A percentile compares a stretch with the other conserved stretches of the same genome.
Evolutionary conservation across 2,113 vertebrate genomes (phyloP).

Genomic region (Seriola dumerili): DNA sequence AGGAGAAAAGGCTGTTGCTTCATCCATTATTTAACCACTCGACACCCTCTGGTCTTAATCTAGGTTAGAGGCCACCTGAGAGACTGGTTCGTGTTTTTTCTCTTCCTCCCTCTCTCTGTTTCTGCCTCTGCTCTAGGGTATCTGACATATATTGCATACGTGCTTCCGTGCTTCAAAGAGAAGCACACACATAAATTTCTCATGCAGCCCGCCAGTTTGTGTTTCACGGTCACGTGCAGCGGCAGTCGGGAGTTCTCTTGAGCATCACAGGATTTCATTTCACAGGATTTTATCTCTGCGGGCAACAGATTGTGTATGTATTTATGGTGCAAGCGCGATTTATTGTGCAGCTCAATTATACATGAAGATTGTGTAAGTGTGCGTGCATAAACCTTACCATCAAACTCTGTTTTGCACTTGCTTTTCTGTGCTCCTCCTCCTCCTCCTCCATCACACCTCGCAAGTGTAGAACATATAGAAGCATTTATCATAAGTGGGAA

Average conservation of each 20-base stretch:
- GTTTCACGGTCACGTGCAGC: slow-evolving; percentile 64
- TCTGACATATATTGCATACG: slow-evolving; percentile 66
- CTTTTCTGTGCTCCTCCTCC: slow-evolving; percentile 20
- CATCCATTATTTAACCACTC: slow-evolving; percentile 77
- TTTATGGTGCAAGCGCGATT: slow-evolving; percentile 46
- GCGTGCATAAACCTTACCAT: background rate
- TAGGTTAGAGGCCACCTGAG: slow-evolving; percentile 77
- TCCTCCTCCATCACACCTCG: slow-evolving; percentile 31
- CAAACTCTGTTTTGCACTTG: slow-evolving; percentile 20
- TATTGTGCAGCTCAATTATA: slow-evolving; percentile 54
- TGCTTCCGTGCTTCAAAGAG: slow-evolving; percentile 54
- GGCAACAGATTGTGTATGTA: slow-evolving; percentile 44
- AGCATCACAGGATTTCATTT: slow-evolving; percentile 73
- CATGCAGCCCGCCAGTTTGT: slow-evolving; percentile 68
- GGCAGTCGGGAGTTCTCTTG: slow-evolving; percentile 49
- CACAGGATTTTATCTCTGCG: slow-evolving; percentile 68
- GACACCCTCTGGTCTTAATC: slow-evolving; percentile 75
- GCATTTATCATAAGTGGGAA: slow-evolving; percentile 14
- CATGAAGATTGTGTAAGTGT: slow-evolving; percentile 23
- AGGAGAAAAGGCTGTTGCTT: slow-evolving; percentile 55
- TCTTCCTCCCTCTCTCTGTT: slow-evolving; percentile 3
- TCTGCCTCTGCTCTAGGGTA: slow-evolving; percentile 7
- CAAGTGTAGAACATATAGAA: background rate
- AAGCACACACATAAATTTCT: slow-evolving; percentile 72
- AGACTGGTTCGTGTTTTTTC: slow-evolving; percentile 10